Evolutionary conservation across 2,797 vertebrate genomes (phyloP), one percentile per base, ranked within the genome.

Genomic region (Eulemur mongoz): DNA sequence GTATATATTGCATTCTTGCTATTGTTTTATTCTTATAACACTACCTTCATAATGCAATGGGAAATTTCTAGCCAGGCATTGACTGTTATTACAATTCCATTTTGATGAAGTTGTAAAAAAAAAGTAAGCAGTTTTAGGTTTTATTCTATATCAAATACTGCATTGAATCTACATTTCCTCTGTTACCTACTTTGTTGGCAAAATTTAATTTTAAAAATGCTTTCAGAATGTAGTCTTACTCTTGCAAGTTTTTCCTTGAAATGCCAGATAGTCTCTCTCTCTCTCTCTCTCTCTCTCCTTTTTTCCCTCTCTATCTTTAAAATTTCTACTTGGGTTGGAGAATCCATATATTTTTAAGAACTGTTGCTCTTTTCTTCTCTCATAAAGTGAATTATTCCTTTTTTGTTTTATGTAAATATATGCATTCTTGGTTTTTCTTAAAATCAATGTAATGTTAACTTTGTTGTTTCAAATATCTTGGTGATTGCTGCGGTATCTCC

Each of bases 191-290:
- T 13, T 93, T 94, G 93, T 89, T 69, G 52, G 93, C 88, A 75
- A 96, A 90, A 85, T 91, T 96, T 96, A 89, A 61, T 35, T 73
- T 97, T 94, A 97, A 94, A 93, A 92, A 30, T 91, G 7, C 27
- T 97, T 93, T 95, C n/a, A 81, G 76, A 78, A 61, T 97, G 48
- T 96, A 85, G 50, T 97, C 52, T 50, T 95, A 89, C 17, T 92
- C 25, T 43, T 91, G 23, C 6, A 92, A 48, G 30, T 17, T 75
- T 89, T 93, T 78, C 61, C 72, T 80, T 67, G 30, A 50, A 84
- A 67, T 91, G 6, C 15, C 35, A 32, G 57, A 7, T 90, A 38
- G 0, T 48, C 10, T 30, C 30, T 30, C 0, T n/a, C 2, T 15
- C n/a, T 32, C 4, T 22, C 13, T 61, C 6, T 4, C 0, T 17